These are phyloP conservation scores for Cydia strobilella DNA, from an alignment of 1,140 invertebrate genomes.

Conservation along the genomic window DNA sequence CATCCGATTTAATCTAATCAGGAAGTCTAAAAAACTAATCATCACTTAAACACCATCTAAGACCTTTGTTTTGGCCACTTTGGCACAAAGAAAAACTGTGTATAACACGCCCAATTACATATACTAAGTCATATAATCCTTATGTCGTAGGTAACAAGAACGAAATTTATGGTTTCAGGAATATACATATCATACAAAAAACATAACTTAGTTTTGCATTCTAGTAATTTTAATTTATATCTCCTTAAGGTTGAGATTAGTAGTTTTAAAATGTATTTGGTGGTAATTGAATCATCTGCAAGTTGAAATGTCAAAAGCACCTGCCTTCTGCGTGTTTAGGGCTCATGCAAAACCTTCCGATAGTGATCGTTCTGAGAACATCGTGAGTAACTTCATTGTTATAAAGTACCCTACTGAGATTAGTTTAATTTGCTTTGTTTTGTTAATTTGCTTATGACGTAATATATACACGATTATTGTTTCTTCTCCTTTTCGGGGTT, in stretches of 20 bases:
- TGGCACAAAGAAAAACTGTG: slow-evolving; percentile 4
- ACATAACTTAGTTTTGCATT: neutral
- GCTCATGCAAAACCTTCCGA: slow-evolving; percentile 11
- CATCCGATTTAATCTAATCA: slow-evolving; percentile 19
- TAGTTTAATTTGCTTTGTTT: slow-evolving; percentile 22
- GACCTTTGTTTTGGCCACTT: slow-evolving; percentile 25
- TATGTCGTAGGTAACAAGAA: neutral
- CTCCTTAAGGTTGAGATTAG: neutral
- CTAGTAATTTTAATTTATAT: neutral
- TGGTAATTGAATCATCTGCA: slow-evolving; percentile 6
- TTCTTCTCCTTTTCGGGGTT: too few relatives aligned
- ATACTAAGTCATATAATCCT: neutral
- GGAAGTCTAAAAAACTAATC: slow-evolving; percentile 21
- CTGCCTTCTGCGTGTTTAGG: slow-evolving; percentile 27
- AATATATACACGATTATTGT: neutral
- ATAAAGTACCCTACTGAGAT: neutral
- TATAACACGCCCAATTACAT: neutral
- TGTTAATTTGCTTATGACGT: neutral
- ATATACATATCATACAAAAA: neutral
- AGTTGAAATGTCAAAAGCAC: slow-evolving; percentile 27
- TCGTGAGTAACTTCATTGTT: slow-evolving; percentile 27
- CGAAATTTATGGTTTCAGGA: neutral
- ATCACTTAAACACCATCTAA: slow-evolving; percentile 26
- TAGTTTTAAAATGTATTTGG: neutral
- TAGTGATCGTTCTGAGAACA: slow-evolving; percentile 29